These are phyloP conservation scores for Acanthacorydalis orientalis DNA, from an alignment of 2,888 invertebrate species.

Conservation along the genomic window DNA sequence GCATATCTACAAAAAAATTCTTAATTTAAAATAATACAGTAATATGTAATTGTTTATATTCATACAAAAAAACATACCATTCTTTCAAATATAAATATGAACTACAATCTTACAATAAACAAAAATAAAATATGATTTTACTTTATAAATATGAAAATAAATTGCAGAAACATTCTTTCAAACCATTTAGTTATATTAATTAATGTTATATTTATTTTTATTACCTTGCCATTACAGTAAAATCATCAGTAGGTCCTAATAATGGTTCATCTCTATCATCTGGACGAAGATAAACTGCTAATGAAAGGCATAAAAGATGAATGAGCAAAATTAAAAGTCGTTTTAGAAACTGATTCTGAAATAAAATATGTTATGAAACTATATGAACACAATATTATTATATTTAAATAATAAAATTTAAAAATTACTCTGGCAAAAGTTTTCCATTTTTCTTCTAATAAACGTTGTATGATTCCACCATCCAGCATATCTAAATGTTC, in stretches of 20 bases:
- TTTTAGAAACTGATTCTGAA: constrained; percentile 80
- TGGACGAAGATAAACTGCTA: constrained; percentile 85
- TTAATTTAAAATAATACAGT: not conserved
- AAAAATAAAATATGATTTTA: too few species aligned
- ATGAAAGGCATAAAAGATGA: constrained; percentile 74
- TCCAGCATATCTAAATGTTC: constrained; percentile 98
- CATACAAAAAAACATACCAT: too few species aligned
- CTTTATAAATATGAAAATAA: too few species aligned
- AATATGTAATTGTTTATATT: too few species aligned
- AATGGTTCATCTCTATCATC: constrained; percentile 37
- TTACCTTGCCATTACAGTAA: constrained; percentile 27
- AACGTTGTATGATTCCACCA: constrained; percentile 91
- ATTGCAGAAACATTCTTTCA: too few species aligned
- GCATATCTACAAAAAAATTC: constrained; percentile 35
- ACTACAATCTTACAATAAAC: too few species aligned
- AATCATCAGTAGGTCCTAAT: constrained; percentile 34
- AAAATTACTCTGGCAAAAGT: constrained; percentile 76
- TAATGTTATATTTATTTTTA: not conserved
- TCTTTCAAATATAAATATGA: too few species aligned
- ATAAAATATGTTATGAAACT: too few species aligned
- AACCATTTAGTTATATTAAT: not conserved
- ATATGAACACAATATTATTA: too few species aligned
- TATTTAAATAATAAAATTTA: not conserved
- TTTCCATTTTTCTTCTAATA: constrained; percentile 98
- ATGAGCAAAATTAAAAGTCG: constrained; percentile 73